These are phyloP conservation scores for Selene dorsalis DNA, from an alignment of 2,797 vertebrate species.

Conservation along the genomic window DNA sequence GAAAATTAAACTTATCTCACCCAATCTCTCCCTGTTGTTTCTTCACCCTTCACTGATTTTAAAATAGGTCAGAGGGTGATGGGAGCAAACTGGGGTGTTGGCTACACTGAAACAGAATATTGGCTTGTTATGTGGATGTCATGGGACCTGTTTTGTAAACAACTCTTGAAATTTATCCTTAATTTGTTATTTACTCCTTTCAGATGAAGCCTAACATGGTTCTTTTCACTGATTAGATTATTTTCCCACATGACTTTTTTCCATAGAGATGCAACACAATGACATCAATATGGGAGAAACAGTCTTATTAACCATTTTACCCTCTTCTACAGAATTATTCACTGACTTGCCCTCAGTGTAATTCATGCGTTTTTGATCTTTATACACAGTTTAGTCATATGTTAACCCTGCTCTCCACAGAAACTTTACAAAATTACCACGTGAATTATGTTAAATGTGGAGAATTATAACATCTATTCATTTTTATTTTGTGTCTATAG, in stretches of 20 bases:
- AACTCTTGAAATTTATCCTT: neutral
- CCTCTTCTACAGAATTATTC: neutral
- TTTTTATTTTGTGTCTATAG: neutral
- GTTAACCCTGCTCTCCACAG: neutral
- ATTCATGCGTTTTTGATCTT: neutral
- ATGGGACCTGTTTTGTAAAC: neutral
- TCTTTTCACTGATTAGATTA: neutral
- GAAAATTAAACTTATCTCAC: slow-evolving; percentile 20
- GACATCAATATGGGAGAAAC: neutral
- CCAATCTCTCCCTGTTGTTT: slow-evolving; percentile 17
- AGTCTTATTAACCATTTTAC: neutral
- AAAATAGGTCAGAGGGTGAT: slow-evolving; percentile 21
- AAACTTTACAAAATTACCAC: neutral
- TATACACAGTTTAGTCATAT: neutral
- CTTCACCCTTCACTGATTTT: slow-evolving; percentile 10
- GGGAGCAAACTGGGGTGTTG: neutral
- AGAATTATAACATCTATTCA: neutral
- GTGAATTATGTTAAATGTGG: neutral
- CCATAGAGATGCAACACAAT: neutral
- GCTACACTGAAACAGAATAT: neutral
- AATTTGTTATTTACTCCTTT: neutral
- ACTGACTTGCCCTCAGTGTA: neutral
- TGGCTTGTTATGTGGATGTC: neutral
- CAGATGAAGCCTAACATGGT: neutral
- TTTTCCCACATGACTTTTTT: neutral